Conservation (phyloP, 1,140 invertebrate genomes). For the Tetraneura akinire region DNA sequence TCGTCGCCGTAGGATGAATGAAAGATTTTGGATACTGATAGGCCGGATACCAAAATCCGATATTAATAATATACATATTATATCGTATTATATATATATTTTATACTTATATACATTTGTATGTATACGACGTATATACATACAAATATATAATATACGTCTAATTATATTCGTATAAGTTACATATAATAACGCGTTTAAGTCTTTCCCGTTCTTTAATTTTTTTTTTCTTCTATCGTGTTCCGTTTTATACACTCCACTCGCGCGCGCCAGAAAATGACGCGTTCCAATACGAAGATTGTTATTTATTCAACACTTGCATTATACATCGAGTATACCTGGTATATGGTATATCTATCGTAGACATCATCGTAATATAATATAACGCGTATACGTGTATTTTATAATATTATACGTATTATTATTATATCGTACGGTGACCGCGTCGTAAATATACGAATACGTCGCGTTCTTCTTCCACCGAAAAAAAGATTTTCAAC, state of each 20-base stretch:
- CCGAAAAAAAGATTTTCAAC: no score
- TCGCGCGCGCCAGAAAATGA: neutral
- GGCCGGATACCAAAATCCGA: conserved; percentile 12
- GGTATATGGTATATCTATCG: conserved; percentile 1
- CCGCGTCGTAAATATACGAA: neutral
- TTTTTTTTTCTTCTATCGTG: neutral
- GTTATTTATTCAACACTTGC: conserved; percentile 8
- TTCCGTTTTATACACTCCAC: neutral
- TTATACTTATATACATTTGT: neutral
- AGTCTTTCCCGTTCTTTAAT: neutral
- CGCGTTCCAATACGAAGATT: neutral
- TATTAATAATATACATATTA: neutral
- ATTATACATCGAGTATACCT: neutral
- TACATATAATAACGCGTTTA: conserved; percentile 11
- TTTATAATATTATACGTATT: no score
- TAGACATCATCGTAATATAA: conserved; percentile 22
- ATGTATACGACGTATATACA: neutral
- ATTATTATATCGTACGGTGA: neutral
- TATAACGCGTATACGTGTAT: neutral
- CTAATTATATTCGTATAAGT: conserved; percentile 25
- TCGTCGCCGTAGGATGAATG: conserved; percentile 44
- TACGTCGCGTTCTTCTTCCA: neutral
- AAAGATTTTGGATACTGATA: conserved; percentile 42
- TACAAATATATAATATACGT: neutral
- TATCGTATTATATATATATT: neutral